Percentiles rank a stretch among this genome's conserved stretches.
Conservation (phyloP, 1,140 invertebrate species). For the Cepaea nemoralis region DNA sequence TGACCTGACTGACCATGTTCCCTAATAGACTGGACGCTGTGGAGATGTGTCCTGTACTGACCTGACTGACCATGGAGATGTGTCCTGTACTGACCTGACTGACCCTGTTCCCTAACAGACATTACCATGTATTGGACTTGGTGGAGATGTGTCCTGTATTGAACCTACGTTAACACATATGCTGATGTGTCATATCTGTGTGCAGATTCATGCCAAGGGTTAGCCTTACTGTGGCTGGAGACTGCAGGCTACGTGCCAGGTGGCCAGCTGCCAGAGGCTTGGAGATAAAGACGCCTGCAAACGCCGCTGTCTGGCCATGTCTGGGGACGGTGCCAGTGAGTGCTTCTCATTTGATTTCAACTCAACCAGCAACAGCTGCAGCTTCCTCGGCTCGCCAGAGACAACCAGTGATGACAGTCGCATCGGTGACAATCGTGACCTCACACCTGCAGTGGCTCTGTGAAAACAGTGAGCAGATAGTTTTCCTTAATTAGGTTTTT, state of each 20-base stretch:
- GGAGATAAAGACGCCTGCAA: slow-evolving; percentile 43
- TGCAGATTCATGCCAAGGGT: slow-evolving; percentile 57
- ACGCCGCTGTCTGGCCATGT: slow-evolving; percentile 39
- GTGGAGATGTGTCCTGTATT: too few species aligned
- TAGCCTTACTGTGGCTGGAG: slow-evolving; percentile 53
- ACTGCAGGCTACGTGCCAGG: slow-evolving; percentile 33
- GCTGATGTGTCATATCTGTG: too few species aligned
- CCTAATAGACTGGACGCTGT: too few species aligned
- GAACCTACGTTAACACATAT: too few species aligned
- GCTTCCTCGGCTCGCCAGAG: slow-evolving; percentile 42
- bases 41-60: too few species aligned
- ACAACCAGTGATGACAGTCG: slow-evolving; percentile 5
- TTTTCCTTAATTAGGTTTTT: too few species aligned
- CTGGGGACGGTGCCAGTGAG: neutral
- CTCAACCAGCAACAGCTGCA: slow-evolving; percentile 43
- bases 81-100: too few species aligned
- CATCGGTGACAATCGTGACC: neutral
- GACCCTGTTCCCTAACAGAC: too few species aligned
- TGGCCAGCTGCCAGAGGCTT: neutral
- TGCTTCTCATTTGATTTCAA: slow-evolving; percentile 53
- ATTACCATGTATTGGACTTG: too few species aligned
- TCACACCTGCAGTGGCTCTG: slow-evolving; percentile 55
- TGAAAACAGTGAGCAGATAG: slow-evolving; percentile 54
- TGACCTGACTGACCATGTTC: too few species aligned
- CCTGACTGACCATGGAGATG: too few species aligned